phyloP scores from a whole-genome alignment of 2,888 invertebrate species.

The Sinelater perroti region DNA sequence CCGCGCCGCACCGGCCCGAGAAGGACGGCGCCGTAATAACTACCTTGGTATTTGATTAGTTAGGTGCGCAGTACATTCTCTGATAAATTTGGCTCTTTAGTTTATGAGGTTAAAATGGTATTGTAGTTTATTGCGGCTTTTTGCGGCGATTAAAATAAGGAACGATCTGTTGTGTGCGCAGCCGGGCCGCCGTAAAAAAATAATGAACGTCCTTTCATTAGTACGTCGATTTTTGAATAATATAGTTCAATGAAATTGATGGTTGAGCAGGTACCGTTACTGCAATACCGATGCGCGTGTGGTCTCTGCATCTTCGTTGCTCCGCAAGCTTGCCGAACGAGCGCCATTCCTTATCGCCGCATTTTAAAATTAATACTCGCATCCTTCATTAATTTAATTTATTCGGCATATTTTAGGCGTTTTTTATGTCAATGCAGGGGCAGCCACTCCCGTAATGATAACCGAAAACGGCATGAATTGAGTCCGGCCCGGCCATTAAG shows the following conservation, averaged over 20 bases:
- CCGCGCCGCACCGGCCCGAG: conserved; percentile 32
- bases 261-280: conserved; percentile 1
- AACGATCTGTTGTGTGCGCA: neutral
- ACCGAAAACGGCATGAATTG: conserved; percentile 7
- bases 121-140: conserved; percentile 10
- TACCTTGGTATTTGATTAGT: conserved; percentile 56
- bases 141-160: neutral
- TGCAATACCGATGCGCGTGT: conserved; percentile 2
- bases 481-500: neutral
- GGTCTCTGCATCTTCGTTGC: conserved; percentile 9
- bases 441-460: conserved; percentile 2
- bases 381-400: conserved; percentile 16
- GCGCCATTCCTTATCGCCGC: conserved; percentile 6
- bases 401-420: conserved; percentile 4
- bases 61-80: conserved; percentile 47
- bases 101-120: conserved; percentile 27
- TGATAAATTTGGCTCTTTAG: conserved; percentile 23
- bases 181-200: neutral
- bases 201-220: neutral
- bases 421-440: neutral
- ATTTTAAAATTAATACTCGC: conserved; percentile 12
- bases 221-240: neutral
- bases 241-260: conserved; percentile 1
- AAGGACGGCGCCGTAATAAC: conserved; percentile 49
- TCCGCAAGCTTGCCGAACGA: conserved; percentile 3